Evolutionary conservation across 2,113 vertebrate species (phyloP).

Genomic region (Puntigrus tetrazona): DNA sequence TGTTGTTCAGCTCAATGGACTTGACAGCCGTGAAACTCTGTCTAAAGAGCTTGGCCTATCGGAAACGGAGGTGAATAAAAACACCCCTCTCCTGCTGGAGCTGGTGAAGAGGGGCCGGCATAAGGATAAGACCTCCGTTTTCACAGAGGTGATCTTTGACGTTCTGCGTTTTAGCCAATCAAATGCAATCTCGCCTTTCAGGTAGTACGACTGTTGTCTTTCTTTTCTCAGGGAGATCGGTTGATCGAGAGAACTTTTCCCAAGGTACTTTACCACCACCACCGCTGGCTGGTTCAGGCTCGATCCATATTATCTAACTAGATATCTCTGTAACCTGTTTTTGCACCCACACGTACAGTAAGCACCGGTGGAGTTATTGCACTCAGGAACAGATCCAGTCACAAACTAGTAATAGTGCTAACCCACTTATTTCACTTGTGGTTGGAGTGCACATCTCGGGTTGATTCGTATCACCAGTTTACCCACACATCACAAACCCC

Average conservation of each 20-base stretch:
- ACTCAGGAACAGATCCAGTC: slow-evolving; percentile 19
- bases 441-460: slow-evolving; percentile 28
- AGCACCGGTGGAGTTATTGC: slow-evolving; percentile 13
- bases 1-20: slow-evolving; percentile 75
- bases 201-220: background rate
- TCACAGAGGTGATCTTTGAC: slow-evolving; percentile 72
- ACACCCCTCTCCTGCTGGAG: slow-evolving; percentile 84
- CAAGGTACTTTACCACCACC: slow-evolving; percentile 60
- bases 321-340: slow-evolving; percentile 28
- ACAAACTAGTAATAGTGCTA: slow-evolving; percentile 26
- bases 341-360: slow-evolving; percentile 49
- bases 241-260: slow-evolving; percentile 39
- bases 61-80: slow-evolving; percentile 77
- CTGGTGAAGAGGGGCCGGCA: slow-evolving; percentile 80
- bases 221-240: slow-evolving; percentile 55
- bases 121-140: slow-evolving; percentile 60
- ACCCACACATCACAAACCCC: slow-evolving; percentile 18
- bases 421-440: slow-evolving; percentile 37
- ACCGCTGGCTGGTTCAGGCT: background rate
- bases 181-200: background rate
- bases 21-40: slow-evolving; percentile 84
- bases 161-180: background rate
- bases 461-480: slow-evolving; percentile 47
- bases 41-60: slow-evolving; percentile 82
- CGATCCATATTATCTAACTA: background rate